phyloP scores from a whole-genome alignment of 2,113 vertebrate species.

The Arenaria interpres region DNA sequence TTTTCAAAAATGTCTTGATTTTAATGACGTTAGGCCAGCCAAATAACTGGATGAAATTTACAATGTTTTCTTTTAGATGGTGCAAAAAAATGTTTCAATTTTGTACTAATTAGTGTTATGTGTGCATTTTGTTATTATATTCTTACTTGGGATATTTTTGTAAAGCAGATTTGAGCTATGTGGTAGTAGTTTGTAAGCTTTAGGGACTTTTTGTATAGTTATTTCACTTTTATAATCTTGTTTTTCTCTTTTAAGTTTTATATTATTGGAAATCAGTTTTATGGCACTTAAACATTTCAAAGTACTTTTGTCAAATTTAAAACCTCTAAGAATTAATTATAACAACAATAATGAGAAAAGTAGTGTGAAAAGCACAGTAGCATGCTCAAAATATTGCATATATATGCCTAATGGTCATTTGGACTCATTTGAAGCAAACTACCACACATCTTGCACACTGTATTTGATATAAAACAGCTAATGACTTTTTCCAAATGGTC shows the following conservation, averaged over 20 bases:
- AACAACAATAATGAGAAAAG: background rate
- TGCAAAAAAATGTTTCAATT: background rate
- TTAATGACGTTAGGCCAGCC: background rate
- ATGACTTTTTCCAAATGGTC: background rate
- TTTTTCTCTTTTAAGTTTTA: background rate
- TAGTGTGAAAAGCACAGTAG: background rate
- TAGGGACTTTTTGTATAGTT: background rate
- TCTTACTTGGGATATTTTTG: background rate
- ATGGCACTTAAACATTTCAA: background rate
- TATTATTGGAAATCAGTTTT: background rate
- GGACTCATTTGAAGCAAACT: background rate
- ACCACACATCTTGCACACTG: background rate
- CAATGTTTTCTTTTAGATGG: background rate
- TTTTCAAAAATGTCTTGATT: background rate
- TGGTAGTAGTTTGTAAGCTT: background rate
- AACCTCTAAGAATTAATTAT: background rate
- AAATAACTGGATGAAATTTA: background rate
- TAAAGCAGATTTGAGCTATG: background rate
- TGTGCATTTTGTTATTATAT: background rate
- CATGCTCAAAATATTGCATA: background rate
- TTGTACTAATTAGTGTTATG: rapidly evolving
- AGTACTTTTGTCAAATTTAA: background rate
- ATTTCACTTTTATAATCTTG: background rate
- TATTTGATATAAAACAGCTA: background rate
- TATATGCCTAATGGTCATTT: background rate